Evolutionary conservation across 2,888 invertebrate species (phyloP).

Genomic region (Drosophila kuntzei): DNA sequence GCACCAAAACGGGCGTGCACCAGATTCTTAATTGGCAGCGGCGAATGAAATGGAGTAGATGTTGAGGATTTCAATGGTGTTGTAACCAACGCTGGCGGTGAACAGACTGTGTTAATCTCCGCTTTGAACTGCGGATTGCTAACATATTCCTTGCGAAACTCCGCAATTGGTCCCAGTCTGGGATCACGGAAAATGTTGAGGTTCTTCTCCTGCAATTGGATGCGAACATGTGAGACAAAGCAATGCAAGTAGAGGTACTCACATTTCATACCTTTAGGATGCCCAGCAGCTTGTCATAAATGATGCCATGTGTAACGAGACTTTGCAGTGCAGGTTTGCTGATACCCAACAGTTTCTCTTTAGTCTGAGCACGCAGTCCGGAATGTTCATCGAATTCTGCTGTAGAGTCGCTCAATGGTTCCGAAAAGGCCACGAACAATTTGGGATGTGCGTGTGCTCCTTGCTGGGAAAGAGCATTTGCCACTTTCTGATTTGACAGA

Average conservation of each 20-base stretch:
- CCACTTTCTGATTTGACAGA: conserved; percentile 75
- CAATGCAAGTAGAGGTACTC: background rate
- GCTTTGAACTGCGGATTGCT: conserved; percentile 87
- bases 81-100: conserved; percentile 36
- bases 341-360: conserved; percentile 87
- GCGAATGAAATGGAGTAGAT: conserved; percentile 80
- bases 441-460: conserved; percentile 65
- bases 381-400: conserved; percentile 65
- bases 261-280: conserved; percentile 85
- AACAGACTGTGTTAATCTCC: conserved; percentile 86
- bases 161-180: conserved; percentile 87
- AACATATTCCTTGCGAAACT: conserved; percentile 87
- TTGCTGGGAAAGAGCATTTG: conserved; percentile 62
- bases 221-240: background rate
- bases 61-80: conserved; percentile 54
- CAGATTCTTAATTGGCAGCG: conserved; percentile 80
- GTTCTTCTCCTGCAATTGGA: conserved; percentile 86
- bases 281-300: conserved; percentile 88
- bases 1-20: conserved; percentile 76
- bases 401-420: conserved; percentile 72
- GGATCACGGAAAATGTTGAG: conserved; percentile 87
- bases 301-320: conserved; percentile 87
- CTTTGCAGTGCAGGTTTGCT: conserved; percentile 87
- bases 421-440: conserved; percentile 81
- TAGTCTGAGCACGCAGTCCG: conserved; percentile 59